These are phyloP conservation scores for Rhyacophila brunnea DNA, from an alignment of 1,140 invertebrate species.

Conservation along the genomic window DNA sequence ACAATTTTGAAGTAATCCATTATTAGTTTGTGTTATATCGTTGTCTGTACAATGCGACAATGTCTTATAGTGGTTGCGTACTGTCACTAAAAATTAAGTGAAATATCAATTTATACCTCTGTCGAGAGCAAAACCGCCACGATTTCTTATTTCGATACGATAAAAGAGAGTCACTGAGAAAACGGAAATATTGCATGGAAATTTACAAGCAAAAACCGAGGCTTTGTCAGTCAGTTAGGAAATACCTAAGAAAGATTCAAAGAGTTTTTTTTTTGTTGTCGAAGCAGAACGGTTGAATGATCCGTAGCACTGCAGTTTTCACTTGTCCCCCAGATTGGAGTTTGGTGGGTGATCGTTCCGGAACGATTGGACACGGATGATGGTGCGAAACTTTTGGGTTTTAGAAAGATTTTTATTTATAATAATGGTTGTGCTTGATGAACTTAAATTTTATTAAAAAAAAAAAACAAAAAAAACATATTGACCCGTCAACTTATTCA, in stretches of 20 bases:
- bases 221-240: slow-evolving; percentile 11
- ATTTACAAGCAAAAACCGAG: slow-evolving; percentile 5
- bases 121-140: neutral
- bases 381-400: no score
- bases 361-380: slow-evolving; percentile 10
- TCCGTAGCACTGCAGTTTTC: slow-evolving; percentile 13
- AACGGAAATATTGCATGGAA: slow-evolving; percentile 25
- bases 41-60: slow-evolving; percentile 2
- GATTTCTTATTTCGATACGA: slow-evolving; percentile 20
- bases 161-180: slow-evolving; percentile 10
- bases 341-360: slow-evolving; percentile 5
- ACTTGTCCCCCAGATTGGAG: slow-evolving; percentile 11
- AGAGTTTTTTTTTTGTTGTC: slow-evolving; percentile 4
- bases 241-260: slow-evolving; percentile 9
- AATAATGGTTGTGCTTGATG: no score
- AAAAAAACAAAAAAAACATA: no score
- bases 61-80: slow-evolving; percentile 2
- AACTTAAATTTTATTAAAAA: no score
- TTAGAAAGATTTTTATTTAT: no score
- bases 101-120: slow-evolving; percentile 28
- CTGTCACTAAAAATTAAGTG: slow-evolving; percentile 18
- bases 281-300: slow-evolving; percentile 15
- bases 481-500: no score
- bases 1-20: slow-evolving; percentile 33
- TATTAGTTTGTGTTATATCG: slow-evolving; percentile 2